phyloP scores from a whole-genome alignment of 37 sponge, comb jelly and placozoan genomes.

The Diacarnus erythraeanus region DNA sequence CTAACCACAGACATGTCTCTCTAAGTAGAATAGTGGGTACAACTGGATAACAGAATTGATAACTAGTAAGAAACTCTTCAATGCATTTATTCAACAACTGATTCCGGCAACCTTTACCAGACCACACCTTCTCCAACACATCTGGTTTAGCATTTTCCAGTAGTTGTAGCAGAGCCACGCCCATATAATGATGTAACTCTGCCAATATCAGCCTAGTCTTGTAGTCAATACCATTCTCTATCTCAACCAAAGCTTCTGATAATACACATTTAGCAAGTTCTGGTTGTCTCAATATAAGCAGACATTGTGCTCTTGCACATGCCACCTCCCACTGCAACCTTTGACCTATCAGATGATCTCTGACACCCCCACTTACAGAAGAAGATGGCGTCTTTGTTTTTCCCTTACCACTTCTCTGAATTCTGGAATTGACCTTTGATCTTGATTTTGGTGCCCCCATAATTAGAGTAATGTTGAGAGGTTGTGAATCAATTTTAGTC shows the following conservation, averaged over 20 bases:
- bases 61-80: slow-evolving; percentile 24
- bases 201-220: background rate
- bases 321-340: background rate
- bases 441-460: background rate
- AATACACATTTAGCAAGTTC: background rate
- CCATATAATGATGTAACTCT: background rate
- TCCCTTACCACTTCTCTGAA: background rate
- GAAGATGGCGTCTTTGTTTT: background rate
- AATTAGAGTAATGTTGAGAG: background rate
- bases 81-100: background rate
- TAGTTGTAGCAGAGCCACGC: background rate
- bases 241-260: background rate
- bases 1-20: slow-evolving; percentile 36
- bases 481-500: background rate
- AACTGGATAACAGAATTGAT: slow-evolving; percentile 34
- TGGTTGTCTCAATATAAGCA: slow-evolving; percentile 13
- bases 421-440: background rate
- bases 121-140: slow-evolving; percentile 1
- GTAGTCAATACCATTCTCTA: background rate
- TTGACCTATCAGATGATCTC: background rate
- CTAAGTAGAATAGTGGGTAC: slow-evolving; percentile 14
- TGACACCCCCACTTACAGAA: background rate
- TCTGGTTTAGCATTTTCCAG: background rate
- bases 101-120: background rate
- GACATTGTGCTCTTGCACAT: background rate